A percentile compares a stretch with the other conserved stretches of the same genome.
phyloP scores from a whole-genome alignment of 2,797 vertebrate genomes.

The Gouania willdenowi region DNA sequence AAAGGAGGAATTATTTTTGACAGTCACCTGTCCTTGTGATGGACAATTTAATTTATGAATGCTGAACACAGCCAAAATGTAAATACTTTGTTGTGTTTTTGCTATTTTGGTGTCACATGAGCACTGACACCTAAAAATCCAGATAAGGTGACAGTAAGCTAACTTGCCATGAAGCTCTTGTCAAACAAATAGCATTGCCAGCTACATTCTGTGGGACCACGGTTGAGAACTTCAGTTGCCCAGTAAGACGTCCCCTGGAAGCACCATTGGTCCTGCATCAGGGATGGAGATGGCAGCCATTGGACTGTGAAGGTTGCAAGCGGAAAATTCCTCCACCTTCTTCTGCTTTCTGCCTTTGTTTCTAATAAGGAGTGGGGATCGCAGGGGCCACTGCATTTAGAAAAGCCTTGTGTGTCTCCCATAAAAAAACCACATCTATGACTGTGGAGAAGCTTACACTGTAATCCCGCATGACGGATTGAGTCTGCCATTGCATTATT shows the following conservation, averaged over 20 bases:
- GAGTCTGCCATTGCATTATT: constrained; percentile 65
- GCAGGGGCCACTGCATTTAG: constrained; percentile 48
- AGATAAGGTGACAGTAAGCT: too few species aligned
- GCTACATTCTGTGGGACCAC: neutral
- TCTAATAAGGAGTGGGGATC: constrained; percentile 43
- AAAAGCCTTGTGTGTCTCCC: constrained; percentile 67
- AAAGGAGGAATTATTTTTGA: too few species aligned
- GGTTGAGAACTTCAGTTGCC: constrained; percentile 7
- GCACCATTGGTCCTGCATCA: neutral
- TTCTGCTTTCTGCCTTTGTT: constrained; percentile 45
- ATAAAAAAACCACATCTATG: constrained; percentile 74
- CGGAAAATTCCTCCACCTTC: constrained; percentile 31
- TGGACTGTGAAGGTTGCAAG: constrained; percentile 13
- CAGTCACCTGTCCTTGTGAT: too few species aligned
- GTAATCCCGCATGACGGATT: constrained; percentile 79
- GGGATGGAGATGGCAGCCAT: constrained; percentile 17
- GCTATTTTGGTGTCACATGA: too few species aligned
- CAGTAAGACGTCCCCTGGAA: constrained; percentile 8
- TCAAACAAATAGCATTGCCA: too few species aligned
- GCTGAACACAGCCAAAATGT: too few species aligned
- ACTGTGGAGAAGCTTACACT: constrained; percentile 71
- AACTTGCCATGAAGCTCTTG: too few species aligned
- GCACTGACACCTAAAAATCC: too few species aligned
- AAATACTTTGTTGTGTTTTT: too few species aligned
- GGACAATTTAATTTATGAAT: too few species aligned